These are phyloP conservation scores for Halictus rubicundus DNA, from an alignment of 1,140 invertebrate species.

Conservation along the genomic window DNA sequence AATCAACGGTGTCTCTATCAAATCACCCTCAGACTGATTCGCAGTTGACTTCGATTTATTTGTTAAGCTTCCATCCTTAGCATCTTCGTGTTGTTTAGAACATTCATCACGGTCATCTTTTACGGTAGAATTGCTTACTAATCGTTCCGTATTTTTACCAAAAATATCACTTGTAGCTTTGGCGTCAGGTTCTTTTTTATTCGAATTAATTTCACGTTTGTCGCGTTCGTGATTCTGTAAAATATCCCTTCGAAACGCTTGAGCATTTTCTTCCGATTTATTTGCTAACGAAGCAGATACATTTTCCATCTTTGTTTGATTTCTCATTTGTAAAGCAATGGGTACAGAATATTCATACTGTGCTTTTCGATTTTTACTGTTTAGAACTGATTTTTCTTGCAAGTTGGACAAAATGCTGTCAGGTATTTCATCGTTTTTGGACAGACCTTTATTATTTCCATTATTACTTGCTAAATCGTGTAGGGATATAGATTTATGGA, in stretches of 20 bases:
- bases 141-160: constrained; percentile 22
- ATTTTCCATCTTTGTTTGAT: constrained; percentile 61
- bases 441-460: background rate
- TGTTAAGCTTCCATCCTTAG: background rate
- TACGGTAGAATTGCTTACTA: constrained; percentile 16
- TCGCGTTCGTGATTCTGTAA: constrained; percentile 69
- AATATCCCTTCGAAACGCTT: constrained; percentile 65
- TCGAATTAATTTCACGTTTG: constrained; percentile 61
- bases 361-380: constrained; percentile 34
- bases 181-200: constrained; percentile 15
- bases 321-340: constrained; percentile 69
- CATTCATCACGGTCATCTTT: constrained; percentile 46
- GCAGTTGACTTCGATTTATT: background rate
- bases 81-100: constrained; percentile 39
- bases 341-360: constrained; percentile 62
- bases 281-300: constrained; percentile 16
- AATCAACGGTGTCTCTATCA: constrained; percentile 54
- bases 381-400: constrained; percentile 9
- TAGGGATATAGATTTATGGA: constrained; percentile 39
- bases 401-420: constrained; percentile 6
- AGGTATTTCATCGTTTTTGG: constrained; percentile 26
- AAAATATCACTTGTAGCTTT: constrained; percentile 27
- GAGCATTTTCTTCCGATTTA: constrained; percentile 48
- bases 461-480: constrained; percentile 39
- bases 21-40: constrained; percentile 11